A percentile compares a stretch with the other conserved stretches of the same genome.
These are phyloP conservation scores for Scaptomyza caliginosa DNA, from an alignment of 2,888 invertebrate genomes.

Conservation along the genomic window DNA sequence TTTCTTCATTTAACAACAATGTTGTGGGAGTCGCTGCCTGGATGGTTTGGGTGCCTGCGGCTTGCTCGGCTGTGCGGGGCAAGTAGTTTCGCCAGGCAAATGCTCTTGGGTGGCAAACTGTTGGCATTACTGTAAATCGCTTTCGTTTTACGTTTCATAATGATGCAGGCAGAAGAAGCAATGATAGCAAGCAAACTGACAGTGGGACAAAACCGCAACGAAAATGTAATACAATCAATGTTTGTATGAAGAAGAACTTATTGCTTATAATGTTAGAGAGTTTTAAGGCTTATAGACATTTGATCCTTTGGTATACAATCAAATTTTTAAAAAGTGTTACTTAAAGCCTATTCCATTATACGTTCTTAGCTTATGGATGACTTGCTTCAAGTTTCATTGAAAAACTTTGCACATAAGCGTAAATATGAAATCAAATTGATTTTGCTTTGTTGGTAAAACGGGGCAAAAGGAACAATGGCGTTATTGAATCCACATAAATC, in stretches of 20 bases:
- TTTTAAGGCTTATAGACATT: too few relatives aligned
- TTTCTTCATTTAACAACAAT: conserved; percentile 80
- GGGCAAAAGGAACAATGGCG: neutral
- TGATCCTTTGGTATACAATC: too few relatives aligned
- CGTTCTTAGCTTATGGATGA: conserved; percentile 6
- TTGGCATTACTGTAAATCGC: conserved; percentile 81
- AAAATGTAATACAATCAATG: neutral
- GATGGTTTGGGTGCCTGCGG: neutral
- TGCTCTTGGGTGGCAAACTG: conserved; percentile 68
- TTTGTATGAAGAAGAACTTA: neutral
- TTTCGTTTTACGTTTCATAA: conserved; percentile 80
- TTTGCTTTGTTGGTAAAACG: conserved; percentile 42
- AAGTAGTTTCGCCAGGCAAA: conserved; percentile 5
- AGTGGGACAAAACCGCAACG: conserved; percentile 47
- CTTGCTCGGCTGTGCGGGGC: neutral
- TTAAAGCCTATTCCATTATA: conserved; percentile 26
- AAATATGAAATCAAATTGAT: conserved; percentile 76
- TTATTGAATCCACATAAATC: conserved; percentile 21
- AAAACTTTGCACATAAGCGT: conserved; percentile 76
- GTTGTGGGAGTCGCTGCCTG: conserved; percentile 44
- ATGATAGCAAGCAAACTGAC: conserved; percentile 29
- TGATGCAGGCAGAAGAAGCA: conserved; percentile 55
- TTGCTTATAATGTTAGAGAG: too few relatives aligned
- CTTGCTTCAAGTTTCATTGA: conserved; percentile 55
- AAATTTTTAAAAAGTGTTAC: conserved; percentile 2